Evolutionary conservation across 2,113 vertebrate species (phyloP), one percentile per base, ranked within the genome.

Genomic region (Pachycephala philippinensis): DNA sequence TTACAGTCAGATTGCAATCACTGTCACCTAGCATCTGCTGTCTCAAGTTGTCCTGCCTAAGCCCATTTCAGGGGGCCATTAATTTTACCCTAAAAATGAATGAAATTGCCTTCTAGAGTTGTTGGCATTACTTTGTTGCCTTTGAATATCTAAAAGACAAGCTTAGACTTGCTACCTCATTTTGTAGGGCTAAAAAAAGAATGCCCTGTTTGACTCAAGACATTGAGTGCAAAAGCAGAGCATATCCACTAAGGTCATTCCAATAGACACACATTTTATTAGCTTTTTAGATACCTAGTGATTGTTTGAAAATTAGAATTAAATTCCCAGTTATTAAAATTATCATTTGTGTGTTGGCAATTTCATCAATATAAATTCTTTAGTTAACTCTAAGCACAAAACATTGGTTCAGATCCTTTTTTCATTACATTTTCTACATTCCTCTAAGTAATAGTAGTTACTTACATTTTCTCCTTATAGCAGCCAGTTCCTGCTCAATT

Each of bases 401-500:
- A 81, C 33, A 31, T 59, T 63, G n/a, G 11, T 84, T 75, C 45
- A 59, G 12, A 27, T 22, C n/a, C 27, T 56, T 84, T 69, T 88
- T 70, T 57, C 53, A 35, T 10, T 17, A 19, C 30, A 53, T 53
- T 91, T 87, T 54, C 44, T 61, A 54, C n/a, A n/a, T 66, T 78
- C 57, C 26, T 96, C 53, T 69, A 78, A 45, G 80, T 35, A 75
- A 71, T 3, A 86, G 53, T 10, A 57, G 66, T 50, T 91, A 98
- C 99, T 99, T 95, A 99, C 99, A 98, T 98, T 98, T 98, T 90
- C 97, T 98, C 83, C 98, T 97, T 96, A 99, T 99, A 71, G 97
- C 98, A 75, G 97, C 97, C 33, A 99, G 97, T 64, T 99, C 99
- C 88, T 99, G 99, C 90, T 99, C 99, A 88, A 99, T 99, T 94